Conservation (phyloP, 2,113 vertebrate genomes). For the Scalopus aquaticus region DNA sequence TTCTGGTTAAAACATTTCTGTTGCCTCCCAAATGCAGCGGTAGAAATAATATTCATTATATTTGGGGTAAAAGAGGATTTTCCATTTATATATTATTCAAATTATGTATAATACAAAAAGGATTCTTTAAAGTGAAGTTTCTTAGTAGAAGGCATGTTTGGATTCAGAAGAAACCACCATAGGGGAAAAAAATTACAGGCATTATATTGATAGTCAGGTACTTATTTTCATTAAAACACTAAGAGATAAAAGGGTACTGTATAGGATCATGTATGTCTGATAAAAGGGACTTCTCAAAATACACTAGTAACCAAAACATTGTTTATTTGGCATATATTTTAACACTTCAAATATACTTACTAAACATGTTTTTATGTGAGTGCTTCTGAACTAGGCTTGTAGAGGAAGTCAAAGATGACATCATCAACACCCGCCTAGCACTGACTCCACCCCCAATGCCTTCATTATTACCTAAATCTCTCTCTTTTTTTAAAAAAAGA, state of each 20-base stretch:
- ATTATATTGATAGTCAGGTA: background rate
- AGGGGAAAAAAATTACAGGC: background rate
- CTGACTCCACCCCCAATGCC: background rate
- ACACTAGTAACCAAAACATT: background rate
- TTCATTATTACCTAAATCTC: background rate
- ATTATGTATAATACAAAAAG: background rate
- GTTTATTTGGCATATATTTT: background rate
- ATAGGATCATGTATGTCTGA: background rate
- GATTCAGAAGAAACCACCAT: background rate
- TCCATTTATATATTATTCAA: background rate
- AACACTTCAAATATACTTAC: slow-evolving; percentile 40
- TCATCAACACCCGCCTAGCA: background rate
- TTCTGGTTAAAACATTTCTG: background rate
- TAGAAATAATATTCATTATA: background rate
- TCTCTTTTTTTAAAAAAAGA: too few relatives aligned
- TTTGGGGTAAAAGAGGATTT: background rate
- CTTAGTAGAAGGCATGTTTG: slow-evolving; percentile 20
- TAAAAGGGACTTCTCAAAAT: background rate
- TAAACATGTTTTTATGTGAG: background rate
- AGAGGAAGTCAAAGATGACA: background rate
- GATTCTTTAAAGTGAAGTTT: background rate
- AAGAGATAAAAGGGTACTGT: too few relatives aligned
- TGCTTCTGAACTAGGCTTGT: background rate
- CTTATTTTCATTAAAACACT: background rate
- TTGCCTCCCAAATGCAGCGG: background rate